Evolutionary conservation across 2,797 vertebrate species (phyloP).

Genomic region (Phrynocephalus forsythii): DNA sequence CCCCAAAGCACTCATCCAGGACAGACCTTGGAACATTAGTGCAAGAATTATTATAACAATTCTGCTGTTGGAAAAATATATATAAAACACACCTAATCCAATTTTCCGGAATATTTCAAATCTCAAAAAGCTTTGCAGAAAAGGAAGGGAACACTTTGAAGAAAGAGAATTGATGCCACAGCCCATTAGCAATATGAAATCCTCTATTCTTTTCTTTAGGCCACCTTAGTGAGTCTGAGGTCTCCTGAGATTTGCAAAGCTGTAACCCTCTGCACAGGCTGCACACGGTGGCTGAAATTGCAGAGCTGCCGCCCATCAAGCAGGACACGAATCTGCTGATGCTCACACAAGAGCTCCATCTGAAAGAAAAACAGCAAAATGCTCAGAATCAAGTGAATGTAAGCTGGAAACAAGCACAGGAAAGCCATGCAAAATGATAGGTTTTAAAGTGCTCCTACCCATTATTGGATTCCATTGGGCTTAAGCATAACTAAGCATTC

Average conservation of each 20-base stretch:
- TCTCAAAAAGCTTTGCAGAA: not conserved
- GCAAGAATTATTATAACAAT: not conserved
- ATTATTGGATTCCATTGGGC: not conserved
- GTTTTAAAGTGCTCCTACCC: not conserved
- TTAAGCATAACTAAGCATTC: not conserved
- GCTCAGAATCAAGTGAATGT: not conserved
- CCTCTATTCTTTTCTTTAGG: constrained; percentile 70
- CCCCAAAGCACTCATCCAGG: constrained; percentile 5
- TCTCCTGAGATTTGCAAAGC: constrained; percentile 86
- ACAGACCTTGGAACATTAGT: not conserved
- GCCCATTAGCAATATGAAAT: not conserved
- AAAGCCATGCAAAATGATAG: not conserved
- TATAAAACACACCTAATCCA: not conserved
- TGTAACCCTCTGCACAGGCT: constrained; percentile 83
- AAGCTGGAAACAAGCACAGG: not conserved
- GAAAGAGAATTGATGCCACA: constrained; percentile 42
- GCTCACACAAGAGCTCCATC: constrained; percentile 94
- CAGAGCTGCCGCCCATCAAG: constrained; percentile 91
- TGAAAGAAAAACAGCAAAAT: constrained; percentile 58
- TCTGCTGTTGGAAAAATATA: not conserved
- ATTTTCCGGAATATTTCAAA: not conserved
- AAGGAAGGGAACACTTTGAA: constrained; percentile 22
- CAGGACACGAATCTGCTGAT: constrained; percentile 91
- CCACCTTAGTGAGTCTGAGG: constrained; percentile 91
- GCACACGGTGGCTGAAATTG: constrained; percentile 86